These are phyloP conservation scores for Tachina grossa DNA, from an alignment of 2,888 invertebrate species.

Conservation along the genomic window DNA sequence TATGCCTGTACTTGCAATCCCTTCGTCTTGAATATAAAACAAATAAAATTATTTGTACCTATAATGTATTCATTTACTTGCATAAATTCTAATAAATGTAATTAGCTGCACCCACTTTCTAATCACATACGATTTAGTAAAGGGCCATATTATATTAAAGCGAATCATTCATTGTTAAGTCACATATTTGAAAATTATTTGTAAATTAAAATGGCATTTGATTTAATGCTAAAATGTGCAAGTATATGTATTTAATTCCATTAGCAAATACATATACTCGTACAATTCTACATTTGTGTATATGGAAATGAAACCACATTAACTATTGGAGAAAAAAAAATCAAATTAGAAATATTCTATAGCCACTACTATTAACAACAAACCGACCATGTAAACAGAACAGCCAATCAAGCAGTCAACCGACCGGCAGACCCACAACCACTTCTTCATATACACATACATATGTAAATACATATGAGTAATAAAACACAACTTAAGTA, in stretches of 20 bases:
- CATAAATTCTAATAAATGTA: conserved; percentile 25
- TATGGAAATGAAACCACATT: conserved; percentile 25
- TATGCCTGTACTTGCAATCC: too few species aligned
- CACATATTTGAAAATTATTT: conserved; percentile 37
- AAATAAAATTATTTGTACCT: not conserved
- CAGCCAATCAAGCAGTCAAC: conserved; percentile 28
- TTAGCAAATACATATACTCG: not conserved
- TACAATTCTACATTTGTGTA: not conserved
- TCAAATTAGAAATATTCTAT: not conserved
- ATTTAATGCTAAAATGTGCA: conserved; percentile 26
- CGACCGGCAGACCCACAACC: conserved; percentile 7
- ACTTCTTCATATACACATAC: not conserved
- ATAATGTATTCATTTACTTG: not conserved
- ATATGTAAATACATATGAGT: too few species aligned
- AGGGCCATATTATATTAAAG: conserved; percentile 38
- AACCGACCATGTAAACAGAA: conserved; percentile 21
- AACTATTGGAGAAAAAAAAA: conserved; percentile 8
- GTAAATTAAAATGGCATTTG: conserved; percentile 59
- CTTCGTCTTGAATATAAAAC: too few species aligned
- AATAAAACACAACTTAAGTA: conserved; percentile 60
- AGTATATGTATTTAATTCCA: not conserved
- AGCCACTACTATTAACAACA: not conserved
- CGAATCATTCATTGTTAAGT: conserved; percentile 28
- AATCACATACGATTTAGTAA: conserved; percentile 42
- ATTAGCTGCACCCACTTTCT: conserved; percentile 52